These are phyloP conservation scores for Malacoctenus gilli DNA, from an alignment of 2,797 vertebrate species.

Conservation along the genomic window DNA sequence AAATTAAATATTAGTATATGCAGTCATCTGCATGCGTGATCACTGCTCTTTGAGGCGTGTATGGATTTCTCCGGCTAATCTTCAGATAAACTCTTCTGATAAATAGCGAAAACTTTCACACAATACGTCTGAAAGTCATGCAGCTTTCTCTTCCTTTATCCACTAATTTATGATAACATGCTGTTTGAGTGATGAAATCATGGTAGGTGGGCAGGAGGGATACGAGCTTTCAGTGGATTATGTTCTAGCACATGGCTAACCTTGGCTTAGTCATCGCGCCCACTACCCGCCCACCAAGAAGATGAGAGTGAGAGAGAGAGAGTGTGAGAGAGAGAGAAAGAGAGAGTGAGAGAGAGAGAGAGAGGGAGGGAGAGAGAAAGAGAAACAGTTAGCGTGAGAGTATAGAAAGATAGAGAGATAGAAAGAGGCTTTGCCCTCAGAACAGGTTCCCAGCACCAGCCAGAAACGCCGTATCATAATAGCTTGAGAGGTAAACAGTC, in stretches of 20 bases:
- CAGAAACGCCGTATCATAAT: no score
- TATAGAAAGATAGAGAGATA: no score
- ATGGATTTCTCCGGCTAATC: background rate
- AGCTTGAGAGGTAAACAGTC: constrained; percentile 36
- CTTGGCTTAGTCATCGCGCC: constrained; percentile 79
- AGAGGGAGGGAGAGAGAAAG: constrained; percentile 20
- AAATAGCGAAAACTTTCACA: constrained; percentile 19
- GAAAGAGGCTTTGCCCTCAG: no score
- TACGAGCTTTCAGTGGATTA: constrained; percentile 78
- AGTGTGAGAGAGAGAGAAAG: constrained; percentile 14
- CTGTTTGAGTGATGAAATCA: constrained; percentile 73
- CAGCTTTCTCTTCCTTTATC: constrained; percentile 51
- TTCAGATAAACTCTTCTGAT: background rate
- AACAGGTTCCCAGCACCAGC: no score
- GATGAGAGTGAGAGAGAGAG: constrained; percentile 63
- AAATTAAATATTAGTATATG: background rate
- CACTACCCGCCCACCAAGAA: constrained; percentile 75
- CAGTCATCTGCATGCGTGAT: constrained; percentile 2
- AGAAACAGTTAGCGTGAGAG: no score
- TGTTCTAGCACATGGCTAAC: constrained; percentile 76
- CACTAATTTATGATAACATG: constrained; percentile 64
- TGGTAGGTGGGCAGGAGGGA: constrained; percentile 75
- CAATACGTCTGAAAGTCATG: constrained; percentile 25
- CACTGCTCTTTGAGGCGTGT: no score
- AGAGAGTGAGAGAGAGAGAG: constrained; percentile 24